These are phyloP conservation scores for Plotosus lineatus DNA, from an alignment of 2,113 vertebrate species.

Conservation along the genomic window DNA sequence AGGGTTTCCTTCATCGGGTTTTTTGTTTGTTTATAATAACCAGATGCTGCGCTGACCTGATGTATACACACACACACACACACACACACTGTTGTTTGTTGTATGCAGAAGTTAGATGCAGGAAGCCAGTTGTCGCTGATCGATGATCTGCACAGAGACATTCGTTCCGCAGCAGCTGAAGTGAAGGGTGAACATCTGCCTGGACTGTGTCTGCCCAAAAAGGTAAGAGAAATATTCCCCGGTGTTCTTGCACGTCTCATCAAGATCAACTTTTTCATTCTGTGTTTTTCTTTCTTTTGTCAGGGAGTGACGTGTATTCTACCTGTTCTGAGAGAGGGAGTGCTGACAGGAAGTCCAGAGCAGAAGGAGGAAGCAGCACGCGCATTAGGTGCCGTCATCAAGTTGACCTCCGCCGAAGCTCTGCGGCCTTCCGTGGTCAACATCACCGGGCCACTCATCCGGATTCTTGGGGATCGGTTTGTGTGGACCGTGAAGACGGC, in stretches of 20 bases:
- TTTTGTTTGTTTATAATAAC: not conserved
- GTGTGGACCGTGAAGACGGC: slow-evolving; percentile 93
- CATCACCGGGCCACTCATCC: slow-evolving; percentile 96
- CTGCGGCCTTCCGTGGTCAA: slow-evolving; percentile 92
- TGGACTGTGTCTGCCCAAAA: slow-evolving; percentile 96
- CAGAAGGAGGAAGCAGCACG: slow-evolving; percentile 97
- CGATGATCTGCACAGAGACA: slow-evolving; percentile 93
- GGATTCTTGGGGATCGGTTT: slow-evolving; percentile 95
- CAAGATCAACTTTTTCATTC: not conserved
- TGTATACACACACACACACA: not conserved
- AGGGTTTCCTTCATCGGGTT: not conserved
- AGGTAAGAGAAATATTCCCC: slow-evolving; percentile 70
- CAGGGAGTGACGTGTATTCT: slow-evolving; percentile 97
- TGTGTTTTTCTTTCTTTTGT: not conserved
- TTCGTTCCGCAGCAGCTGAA: slow-evolving; percentile 83
- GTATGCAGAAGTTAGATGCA: slow-evolving; percentile 87
- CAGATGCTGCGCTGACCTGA: too few species aligned
- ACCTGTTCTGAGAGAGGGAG: slow-evolving; percentile 91
- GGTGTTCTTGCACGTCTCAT: not conserved
- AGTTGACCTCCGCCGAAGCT: slow-evolving; percentile 91
- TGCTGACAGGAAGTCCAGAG: slow-evolving; percentile 92
- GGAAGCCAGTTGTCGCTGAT: slow-evolving; percentile 93
- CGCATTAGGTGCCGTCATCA: slow-evolving; percentile 90
- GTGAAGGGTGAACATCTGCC: slow-evolving; percentile 89
- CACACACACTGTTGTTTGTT: not conserved